Evolutionary conservation across 1,140 invertebrate genomes (phyloP), one percentile per base, ranked within the genome.

Genomic region (Euura lappo): DNA sequence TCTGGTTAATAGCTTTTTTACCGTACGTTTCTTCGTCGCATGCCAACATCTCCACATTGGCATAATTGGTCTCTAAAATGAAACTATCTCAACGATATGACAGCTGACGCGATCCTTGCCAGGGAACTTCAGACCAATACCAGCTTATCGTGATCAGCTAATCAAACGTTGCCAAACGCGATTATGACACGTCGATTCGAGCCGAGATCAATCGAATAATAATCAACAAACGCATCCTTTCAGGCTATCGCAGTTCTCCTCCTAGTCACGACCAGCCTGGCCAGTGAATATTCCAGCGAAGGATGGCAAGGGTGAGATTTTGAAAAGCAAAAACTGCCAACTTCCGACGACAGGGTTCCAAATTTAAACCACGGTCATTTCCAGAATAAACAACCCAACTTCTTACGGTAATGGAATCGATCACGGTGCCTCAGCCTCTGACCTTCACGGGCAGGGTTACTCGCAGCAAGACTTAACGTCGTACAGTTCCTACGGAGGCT

Each of bases 251-350:
- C 74, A 43, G 44, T 45, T 10, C 72, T 76, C 43, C 6, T 80
- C 64, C 10, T 83, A 6, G 68, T 76, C 8, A 70, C 66, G 70
- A 75, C 64, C 13, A 65, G 75, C n/a, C 28, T 73, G 2, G 75
- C 75, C 7, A 71, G 74, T 73, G 79, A 77, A 13, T 44, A 77
- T 51, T 72, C 77, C 1, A 60, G 8, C 51, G 70, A 69, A 44
- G 77, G 74, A 11, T 84, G 83, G 83, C 78, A 83, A 46, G 78
- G 74, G 82, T 83, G 71, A 81, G 75, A 68, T 10, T 11, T 60
- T 28, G 28, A 28, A 13, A 13, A 47, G 42, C 4, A 72, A 7
- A 51, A 74, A 67, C 68, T 71, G n/a, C n/a, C 47, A 46, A 8
- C 28, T 28, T 28, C 28, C 28, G 28, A 28, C 28, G 28, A 28